These are phyloP conservation scores for Lagodon rhomboides DNA, from an alignment of 2,797 vertebrate species.

Conservation along the genomic window DNA sequence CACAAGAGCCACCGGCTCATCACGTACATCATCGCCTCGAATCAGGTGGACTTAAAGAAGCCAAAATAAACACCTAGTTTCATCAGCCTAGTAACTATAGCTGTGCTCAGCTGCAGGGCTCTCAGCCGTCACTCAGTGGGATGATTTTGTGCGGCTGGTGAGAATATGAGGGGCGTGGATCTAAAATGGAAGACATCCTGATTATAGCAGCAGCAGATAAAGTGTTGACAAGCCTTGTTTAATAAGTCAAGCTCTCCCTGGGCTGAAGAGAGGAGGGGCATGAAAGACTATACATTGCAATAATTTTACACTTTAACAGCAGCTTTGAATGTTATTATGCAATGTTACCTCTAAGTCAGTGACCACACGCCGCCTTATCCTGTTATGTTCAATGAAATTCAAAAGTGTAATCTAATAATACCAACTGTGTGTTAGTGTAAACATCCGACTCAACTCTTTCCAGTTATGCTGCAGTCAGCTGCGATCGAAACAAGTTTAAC, in stretches of 20 bases:
- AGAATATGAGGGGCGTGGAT: conserved; percentile 36
- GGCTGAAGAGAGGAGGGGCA: conserved; percentile 26
- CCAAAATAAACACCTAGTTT: conserved; percentile 70
- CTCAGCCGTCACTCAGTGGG: conserved; percentile 61
- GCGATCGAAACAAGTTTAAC: not conserved
- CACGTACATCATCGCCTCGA: conserved; percentile 62
- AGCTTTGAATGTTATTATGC: conserved; percentile 15
- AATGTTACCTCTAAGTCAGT: not conserved
- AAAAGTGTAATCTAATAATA: conserved; percentile 37
- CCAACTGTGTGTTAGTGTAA: not conserved
- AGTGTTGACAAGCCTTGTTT: conserved; percentile 64
- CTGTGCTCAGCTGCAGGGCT: conserved; percentile 42
- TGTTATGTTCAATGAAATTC: conserved; percentile 21
- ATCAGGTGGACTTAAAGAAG: conserved; percentile 63
- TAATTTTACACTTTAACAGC: conserved; percentile 30
- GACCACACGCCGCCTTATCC: not conserved
- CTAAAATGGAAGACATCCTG: conserved; percentile 74
- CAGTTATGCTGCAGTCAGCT: conserved; percentile 44
- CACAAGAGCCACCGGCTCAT: conserved; percentile 56
- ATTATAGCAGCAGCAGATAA: conserved; percentile 36
- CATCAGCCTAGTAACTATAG: conserved; percentile 67
- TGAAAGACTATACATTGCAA: conserved; percentile 15
- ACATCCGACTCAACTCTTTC: conserved; percentile 48
- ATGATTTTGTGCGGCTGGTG: conserved; percentile 41
- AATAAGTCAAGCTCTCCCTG: conserved; percentile 47